These are phyloP conservation scores for Trachythela sp. DNA, from an alignment of 64 coral and sea anemone genomes.

Conservation along the genomic window DNA sequence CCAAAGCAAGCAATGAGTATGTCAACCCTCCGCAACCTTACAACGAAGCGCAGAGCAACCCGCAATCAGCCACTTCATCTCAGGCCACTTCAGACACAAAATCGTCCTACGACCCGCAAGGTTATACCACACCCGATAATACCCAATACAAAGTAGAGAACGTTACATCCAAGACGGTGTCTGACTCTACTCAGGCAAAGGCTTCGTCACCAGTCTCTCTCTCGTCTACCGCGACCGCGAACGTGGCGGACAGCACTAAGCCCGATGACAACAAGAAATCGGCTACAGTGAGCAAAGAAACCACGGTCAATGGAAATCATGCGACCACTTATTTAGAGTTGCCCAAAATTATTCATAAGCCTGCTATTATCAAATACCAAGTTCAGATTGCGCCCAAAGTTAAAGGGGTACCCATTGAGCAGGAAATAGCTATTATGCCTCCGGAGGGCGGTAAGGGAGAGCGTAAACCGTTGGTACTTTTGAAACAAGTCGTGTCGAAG, in stretches of 20 bases:
- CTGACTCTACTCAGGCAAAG: not conserved
- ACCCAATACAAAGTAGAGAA: not conserved
- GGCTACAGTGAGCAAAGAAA: not conserved
- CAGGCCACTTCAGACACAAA: too few species aligned
- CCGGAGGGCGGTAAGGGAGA: not conserved
- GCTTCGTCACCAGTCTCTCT: not conserved
- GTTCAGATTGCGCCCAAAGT: not conserved
- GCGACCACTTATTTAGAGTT: not conserved
- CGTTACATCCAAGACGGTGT: not conserved
- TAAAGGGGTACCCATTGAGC: not conserved
- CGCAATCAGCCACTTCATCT: too few species aligned
- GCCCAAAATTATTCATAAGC: not conserved
- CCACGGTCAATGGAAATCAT: conserved; percentile 3
- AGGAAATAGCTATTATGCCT: conserved; percentile 3
- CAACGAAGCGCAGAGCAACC: not conserved
- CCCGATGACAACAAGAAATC: not conserved
- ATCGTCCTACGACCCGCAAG: too few species aligned
- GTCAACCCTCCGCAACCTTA: not conserved
- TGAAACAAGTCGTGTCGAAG: not conserved
- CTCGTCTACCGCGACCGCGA: too few species aligned
- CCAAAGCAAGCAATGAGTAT: not conserved
- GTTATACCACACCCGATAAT: not conserved
- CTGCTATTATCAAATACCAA: not conserved
- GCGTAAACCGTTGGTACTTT: not conserved
- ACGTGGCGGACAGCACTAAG: not conserved